phyloP scores from a whole-genome alignment of 2,113 vertebrate species.

The Cettia cetti region DNA sequence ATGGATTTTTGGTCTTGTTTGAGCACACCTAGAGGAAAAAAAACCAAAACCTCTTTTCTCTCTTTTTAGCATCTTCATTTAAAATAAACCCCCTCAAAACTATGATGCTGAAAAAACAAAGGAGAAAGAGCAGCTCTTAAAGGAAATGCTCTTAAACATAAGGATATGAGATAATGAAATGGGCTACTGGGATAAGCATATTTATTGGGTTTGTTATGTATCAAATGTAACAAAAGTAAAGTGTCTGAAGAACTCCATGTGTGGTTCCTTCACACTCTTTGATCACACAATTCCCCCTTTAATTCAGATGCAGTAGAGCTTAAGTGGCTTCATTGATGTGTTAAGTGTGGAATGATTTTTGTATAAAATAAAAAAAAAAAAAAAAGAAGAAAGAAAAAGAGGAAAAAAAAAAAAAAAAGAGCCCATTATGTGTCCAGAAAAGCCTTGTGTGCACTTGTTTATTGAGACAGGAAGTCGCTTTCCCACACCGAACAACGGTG shows the following conservation, averaged over 20 bases:
- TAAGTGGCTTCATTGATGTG: conserved; percentile 88
- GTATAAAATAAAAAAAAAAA: conserved; percentile 78
- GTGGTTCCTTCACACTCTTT: conserved; percentile 87
- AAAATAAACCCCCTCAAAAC: conserved; percentile 31
- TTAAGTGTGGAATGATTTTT: conserved; percentile 90
- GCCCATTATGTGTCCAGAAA: conserved; percentile 77
- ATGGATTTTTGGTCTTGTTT: background rate
- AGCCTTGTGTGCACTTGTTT: conserved; percentile 76
- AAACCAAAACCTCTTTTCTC: background rate
- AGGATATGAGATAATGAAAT: conserved; percentile 74
- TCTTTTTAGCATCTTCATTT: conserved; percentile 24
- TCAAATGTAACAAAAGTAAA: conserved; percentile 80
- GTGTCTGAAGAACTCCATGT: conserved; percentile 83
- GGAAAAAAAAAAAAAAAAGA: background rate
- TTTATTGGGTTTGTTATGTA: conserved; percentile 81
- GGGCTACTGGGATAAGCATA: conserved; percentile 75
- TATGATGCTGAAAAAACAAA: background rate
- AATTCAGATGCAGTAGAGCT: conserved; percentile 88
- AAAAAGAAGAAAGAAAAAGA: too few species aligned
- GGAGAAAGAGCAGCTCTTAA: conserved; percentile 5
- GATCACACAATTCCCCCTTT: conserved; percentile 87
- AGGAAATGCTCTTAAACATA: conserved; percentile 67
- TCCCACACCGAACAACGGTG: conserved; percentile 88
- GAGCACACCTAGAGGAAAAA: background rate
- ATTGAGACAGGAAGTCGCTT: conserved; percentile 86